A percentile compares a stretch with the other conserved stretches of the same genome.
These are phyloP conservation scores for Temnothorax ravouxi DNA, from an alignment of 2,888 invertebrate genomes.

Conservation along the genomic window DNA sequence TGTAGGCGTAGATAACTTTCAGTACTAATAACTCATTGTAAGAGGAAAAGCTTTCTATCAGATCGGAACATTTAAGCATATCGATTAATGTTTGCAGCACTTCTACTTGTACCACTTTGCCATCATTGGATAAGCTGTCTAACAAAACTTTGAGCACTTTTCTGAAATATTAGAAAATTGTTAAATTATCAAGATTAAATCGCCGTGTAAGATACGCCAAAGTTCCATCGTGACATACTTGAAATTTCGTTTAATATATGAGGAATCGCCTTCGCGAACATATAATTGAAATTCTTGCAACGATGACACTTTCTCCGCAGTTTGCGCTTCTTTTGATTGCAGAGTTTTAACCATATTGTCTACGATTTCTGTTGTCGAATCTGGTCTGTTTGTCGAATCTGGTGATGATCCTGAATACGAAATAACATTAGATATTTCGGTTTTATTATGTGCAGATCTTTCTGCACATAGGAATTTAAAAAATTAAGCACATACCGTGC, in stretches of 20 bases:
- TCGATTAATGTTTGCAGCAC: slow-evolving; percentile 94
- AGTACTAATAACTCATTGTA: slow-evolving; percentile 97
- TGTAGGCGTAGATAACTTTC: slow-evolving; percentile 95
- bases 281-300: slow-evolving; percentile 84
- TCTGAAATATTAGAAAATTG: slow-evolving; percentile 75
- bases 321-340: slow-evolving; percentile 79
- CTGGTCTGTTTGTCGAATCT: slow-evolving; percentile 81
- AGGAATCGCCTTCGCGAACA: slow-evolving; percentile 82
- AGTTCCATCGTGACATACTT: slow-evolving; percentile 75
- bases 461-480: background rate
- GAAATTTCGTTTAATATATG: slow-evolving; percentile 83
- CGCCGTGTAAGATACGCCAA: background rate
- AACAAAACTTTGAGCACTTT: slow-evolving; percentile 91
- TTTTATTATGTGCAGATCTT: background rate
- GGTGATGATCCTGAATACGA: slow-evolving; percentile 74
- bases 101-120: slow-evolving; percentile 91
- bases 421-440: background rate
- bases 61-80: slow-evolving; percentile 92
- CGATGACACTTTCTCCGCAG: slow-evolving; percentile 80
- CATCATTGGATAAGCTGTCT: slow-evolving; percentile 90
- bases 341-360: slow-evolving; percentile 83
- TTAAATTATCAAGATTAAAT: background rate
- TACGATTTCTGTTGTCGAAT: slow-evolving; percentile 80
- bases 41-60: slow-evolving; percentile 93
- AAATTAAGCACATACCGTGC: slow-evolving; percentile 75